Evolutionary conservation across 2,797 vertebrate species (phyloP).

Genomic region (Manis javanica): DNA sequence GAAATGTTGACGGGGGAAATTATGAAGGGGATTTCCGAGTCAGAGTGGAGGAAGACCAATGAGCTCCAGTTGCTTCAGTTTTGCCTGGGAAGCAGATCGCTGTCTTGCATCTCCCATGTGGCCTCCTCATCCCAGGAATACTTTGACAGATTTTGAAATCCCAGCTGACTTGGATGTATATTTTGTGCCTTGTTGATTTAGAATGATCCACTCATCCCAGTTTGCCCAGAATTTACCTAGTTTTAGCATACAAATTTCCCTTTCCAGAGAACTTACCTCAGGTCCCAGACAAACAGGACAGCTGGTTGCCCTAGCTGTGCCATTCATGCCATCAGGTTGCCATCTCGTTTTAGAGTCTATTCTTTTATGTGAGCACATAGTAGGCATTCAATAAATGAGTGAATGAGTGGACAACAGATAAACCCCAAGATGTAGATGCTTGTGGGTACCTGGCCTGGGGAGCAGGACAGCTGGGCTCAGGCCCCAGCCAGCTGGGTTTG

Average conservation of each 20-base stretch:
- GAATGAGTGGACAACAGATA: not conserved
- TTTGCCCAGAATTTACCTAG: not conserved
- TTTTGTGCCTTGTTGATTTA: conserved; percentile 1
- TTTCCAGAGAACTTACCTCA: not conserved
- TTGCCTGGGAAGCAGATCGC: not conserved
- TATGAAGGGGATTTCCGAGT: not conserved
- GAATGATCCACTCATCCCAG: not conserved
- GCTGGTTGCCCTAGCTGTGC: not conserved
- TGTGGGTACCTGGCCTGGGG: not conserved
- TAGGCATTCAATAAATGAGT: not conserved
- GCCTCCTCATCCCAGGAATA: not conserved
- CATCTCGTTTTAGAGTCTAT: not conserved
- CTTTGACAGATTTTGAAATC: not conserved
- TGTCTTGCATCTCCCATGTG: not conserved
- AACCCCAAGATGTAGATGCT: not conserved
- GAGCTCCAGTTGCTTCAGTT: not conserved
- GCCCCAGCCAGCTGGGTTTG: not conserved
- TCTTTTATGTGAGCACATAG: not conserved
- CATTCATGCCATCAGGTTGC: not conserved
- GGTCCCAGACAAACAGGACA: not conserved
- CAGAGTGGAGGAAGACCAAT: not conserved
- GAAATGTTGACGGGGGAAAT: not conserved
- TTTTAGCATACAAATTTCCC: not conserved
- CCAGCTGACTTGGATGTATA: not conserved
- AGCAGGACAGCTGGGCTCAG: not conserved